Conservation (phyloP, 1,140 invertebrate genomes). For the Magallana gigas region DNA sequence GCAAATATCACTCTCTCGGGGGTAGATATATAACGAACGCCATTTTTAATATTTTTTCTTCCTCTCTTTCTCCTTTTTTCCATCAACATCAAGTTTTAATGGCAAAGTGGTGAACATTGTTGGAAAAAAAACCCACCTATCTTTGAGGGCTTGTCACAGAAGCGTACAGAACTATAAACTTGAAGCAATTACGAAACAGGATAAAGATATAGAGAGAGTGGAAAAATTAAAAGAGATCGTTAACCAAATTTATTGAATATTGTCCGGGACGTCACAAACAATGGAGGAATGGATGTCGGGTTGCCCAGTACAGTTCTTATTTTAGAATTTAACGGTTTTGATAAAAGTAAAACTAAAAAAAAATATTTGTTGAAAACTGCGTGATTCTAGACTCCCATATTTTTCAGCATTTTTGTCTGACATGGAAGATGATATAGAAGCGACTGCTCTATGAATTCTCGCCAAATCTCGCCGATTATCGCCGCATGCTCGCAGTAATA, state of each 20-base stretch:
- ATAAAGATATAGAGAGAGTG: not conserved
- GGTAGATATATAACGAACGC: slow-evolving; percentile 3
- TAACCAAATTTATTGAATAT: not conserved
- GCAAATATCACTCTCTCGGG: slow-evolving; percentile 19
- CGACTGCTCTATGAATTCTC: slow-evolving; percentile 5
- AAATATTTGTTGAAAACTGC: slow-evolving; percentile 7
- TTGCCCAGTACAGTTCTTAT: not conserved
- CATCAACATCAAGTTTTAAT: not conserved
- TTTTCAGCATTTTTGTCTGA: slow-evolving; percentile 20
- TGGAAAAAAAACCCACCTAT: not conserved
- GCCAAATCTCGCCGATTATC: slow-evolving; percentile 35
- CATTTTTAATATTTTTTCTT: slow-evolving; percentile 6
- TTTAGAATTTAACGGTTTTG: not conserved
- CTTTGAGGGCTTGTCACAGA: not conserved
- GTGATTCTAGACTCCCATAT: not conserved
- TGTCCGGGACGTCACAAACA: not conserved
- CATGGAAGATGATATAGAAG: slow-evolving; percentile 20
- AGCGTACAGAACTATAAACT: slow-evolving; percentile 19
- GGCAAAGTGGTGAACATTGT: not conserved
- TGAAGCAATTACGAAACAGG: not conserved
- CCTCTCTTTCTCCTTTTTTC: too few relatives aligned
- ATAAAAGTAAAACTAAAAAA: slow-evolving; percentile 9
- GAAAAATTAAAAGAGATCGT: not conserved
- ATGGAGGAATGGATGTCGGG: not conserved
- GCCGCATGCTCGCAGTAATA: slow-evolving; percentile 3